Percentiles rank a stretch among this genome's conserved stretches.
Conservation (phyloP, 2,797 vertebrate species). For the Enteromius viviparus region DNA sequence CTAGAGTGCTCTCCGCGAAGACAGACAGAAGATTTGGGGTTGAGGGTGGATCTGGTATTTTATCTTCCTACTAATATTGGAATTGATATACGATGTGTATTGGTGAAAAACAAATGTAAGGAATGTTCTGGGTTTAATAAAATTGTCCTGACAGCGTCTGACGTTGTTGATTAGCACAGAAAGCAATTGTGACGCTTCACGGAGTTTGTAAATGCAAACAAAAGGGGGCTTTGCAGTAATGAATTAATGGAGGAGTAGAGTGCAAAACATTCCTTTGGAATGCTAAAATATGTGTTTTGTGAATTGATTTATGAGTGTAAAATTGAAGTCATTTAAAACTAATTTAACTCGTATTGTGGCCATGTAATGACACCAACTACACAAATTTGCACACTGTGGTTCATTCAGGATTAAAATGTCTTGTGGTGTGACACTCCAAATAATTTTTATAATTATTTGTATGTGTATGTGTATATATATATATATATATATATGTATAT, state of each 20-base stretch:
- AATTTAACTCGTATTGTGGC: background rate
- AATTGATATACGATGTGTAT: background rate
- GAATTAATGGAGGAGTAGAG: background rate
- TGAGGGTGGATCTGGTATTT: constrained; percentile 17
- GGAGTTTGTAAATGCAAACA: background rate
- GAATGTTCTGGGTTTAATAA: background rate
- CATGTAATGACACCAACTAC: background rate
- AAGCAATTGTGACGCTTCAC: background rate
- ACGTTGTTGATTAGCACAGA: background rate
- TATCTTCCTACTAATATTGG: background rate
- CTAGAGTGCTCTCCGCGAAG: background rate
- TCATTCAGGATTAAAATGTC: background rate
- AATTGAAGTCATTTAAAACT: background rate
- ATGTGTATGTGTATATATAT: background rate
- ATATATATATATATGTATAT: background rate
- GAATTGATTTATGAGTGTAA: background rate
- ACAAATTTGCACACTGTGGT: background rate
- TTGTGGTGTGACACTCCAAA: background rate
- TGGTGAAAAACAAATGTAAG: background rate
- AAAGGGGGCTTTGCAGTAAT: background rate
- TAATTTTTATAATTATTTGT: no score
- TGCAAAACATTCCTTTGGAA: background rate
- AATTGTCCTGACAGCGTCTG: background rate
- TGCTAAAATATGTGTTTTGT: background rate
- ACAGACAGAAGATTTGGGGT: constrained; percentile 28